Conservation (phyloP, 2,888 invertebrate genomes). For the Glaucopsyche alexis region DNA sequence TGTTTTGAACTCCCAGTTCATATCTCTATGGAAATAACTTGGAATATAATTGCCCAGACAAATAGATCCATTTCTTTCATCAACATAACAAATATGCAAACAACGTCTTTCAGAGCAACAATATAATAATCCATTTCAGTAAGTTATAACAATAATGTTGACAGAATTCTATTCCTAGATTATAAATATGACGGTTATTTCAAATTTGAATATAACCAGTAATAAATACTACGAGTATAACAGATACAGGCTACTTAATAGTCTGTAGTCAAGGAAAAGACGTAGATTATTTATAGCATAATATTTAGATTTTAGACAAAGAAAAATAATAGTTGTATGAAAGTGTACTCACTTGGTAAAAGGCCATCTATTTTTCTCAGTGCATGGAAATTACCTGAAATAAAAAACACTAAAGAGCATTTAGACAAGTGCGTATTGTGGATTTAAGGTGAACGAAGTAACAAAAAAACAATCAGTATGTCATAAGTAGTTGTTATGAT, state of each 20-base stretch:
- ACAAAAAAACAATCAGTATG: not conserved
- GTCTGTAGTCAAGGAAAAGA: no score
- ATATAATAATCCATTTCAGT: not conserved
- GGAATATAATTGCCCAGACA: not conserved
- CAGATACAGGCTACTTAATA: no score
- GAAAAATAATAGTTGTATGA: not conserved
- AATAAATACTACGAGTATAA: no score
- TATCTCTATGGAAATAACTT: not conserved
- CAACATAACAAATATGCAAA: constrained; percentile 1
- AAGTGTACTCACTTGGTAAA: constrained; percentile 59
- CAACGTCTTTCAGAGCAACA: not conserved
- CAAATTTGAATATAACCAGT: no score
- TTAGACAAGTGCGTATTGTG: constrained; percentile 28
- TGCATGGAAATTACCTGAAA: constrained; percentile 70
- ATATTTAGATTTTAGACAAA: not conserved
- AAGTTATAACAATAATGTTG: not conserved
- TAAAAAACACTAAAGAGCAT: constrained; percentile 48
- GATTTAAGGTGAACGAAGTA: not conserved
- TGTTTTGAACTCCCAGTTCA: not conserved
- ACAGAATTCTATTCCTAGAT: not conserved
- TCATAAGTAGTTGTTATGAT: no score
- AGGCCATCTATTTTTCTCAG: constrained; percentile 58
- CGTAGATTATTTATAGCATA: not conserved
- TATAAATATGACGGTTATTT: not conserved
- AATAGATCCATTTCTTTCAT: not conserved